These are phyloP conservation scores for Helleia helle DNA, from an alignment of 2,888 invertebrate species.

Conservation along the genomic window DNA sequence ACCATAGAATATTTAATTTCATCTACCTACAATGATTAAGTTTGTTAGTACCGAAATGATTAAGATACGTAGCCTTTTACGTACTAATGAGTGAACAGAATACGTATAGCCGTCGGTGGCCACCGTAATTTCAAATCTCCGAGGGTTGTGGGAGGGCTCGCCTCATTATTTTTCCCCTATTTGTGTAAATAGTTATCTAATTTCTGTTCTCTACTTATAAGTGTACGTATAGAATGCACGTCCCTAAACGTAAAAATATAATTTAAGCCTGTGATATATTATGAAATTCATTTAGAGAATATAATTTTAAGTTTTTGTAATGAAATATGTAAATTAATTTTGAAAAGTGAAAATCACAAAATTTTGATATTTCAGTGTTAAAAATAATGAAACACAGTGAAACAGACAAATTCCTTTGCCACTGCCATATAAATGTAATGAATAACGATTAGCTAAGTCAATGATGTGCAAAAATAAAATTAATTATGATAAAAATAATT, in stretches of 20 bases:
- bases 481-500: too few relatives aligned
- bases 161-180: constrained; percentile 73
- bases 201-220: constrained; percentile 59
- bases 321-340: too few relatives aligned
- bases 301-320: constrained; percentile 48
- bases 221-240: constrained; percentile 70
- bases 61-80: constrained; percentile 38
- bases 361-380: too few relatives aligned
- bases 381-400: too few relatives aligned
- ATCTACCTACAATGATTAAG: constrained; percentile 23
- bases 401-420: constrained; percentile 18
- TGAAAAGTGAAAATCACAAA: too few relatives aligned
- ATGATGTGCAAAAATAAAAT: too few relatives aligned
- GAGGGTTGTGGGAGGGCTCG: constrained; percentile 71
- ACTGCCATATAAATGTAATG: constrained; percentile 16
- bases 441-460: background rate
- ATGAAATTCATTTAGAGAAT: constrained; percentile 60
- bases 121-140: constrained; percentile 65
- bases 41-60: constrained; percentile 31
- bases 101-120: constrained; percentile 42
- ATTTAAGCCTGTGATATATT: constrained; percentile 72
- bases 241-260: constrained; percentile 65
- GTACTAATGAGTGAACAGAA: constrained; percentile 42
- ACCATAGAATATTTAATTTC: constrained; percentile 16
- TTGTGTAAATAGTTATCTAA: constrained; percentile 73